Base-by-base conservation (phyloP, 2,797 vertebrate species). In the Mormyrops attenuatus region DNA sequence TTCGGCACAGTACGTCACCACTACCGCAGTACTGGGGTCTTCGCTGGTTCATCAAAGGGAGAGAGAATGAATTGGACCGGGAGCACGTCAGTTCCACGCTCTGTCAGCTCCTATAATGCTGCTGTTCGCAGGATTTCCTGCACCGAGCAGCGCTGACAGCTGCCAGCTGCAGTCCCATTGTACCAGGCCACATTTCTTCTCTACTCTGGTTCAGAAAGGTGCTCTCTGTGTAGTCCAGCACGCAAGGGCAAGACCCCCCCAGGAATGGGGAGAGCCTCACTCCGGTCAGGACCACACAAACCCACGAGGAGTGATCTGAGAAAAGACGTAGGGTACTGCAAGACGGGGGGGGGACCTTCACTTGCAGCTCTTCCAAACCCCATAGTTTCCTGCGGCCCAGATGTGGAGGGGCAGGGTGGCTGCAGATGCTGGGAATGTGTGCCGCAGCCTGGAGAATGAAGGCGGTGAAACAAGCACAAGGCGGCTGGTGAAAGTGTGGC, bases 211-310 rank as follows among this genome's bases (percentile, higher is more conserved):
- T 49, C 17, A 87, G 53, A 89, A 82, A 52, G 84, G 84, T 84
- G 66, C 91, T 92, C 92, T 94, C 92, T 90, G 89, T 87, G 89
- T 91, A 92, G 95, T 91, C 92, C 92, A 92, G 92, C 88, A 90
- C 41, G 91, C 85, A 90, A 90, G 91, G 88, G 90, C 89, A 93
- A 84, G 93, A 90, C 90, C 91, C 93, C 91, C 84, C 86, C 66
- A 89, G 11, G 13, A 17, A 80, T 3, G 17, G 0, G 73, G 5
- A 3, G 38, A 34, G 13, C 13, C 30, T 47, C 17, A 20, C 20
- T 38, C 34, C 41, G 9, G 15, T 82, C 41, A 82, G 17, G 41
- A 3, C 73, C 38, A 77, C 30, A 41, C 2, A 82, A 7, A n/a
- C 41, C 41, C 77, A 47, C 1, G 66, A 73, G 30, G 66, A 30